Base-by-base conservation (phyloP, 2,888 invertebrate species). In the Eupithecia exiguata region DNA sequence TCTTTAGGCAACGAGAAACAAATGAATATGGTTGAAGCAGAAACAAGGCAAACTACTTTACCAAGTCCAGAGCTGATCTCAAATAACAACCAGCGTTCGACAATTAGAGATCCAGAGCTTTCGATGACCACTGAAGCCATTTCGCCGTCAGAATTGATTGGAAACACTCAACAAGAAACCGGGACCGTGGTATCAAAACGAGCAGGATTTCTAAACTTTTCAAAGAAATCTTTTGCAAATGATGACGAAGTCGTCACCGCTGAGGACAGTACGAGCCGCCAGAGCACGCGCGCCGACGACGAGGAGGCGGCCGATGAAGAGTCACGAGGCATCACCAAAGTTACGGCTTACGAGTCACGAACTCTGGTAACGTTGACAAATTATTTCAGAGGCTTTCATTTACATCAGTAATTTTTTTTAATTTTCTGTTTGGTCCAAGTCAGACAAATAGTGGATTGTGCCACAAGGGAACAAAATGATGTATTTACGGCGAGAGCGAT, bases 131-230 rank as follows among this genome's bases (percentile, higher is more conserved):
- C 61, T 67, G 71, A 76, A 70, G 63, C 61, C 18, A 67, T 71
- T 63, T 43, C 68, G 21, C 69, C 75, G 21, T 61, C 68, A 72
- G 62, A 67, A 38, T 74, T 78, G 36, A 67, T 58, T 70, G 69
- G 69, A 65, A 74, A 58, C 36, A 68, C 65, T 38, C 69, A 68
- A 58, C 16, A 70, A 40, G 79, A 72, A 18, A 82, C 81, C 69
- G 88, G 86, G 25, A 83, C 85, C 16, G 83, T 91, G 21, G 85
- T 87, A 67, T 88, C 92, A 10, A 90, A 85, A 81, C 84, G 92
- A 77, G 93, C 88, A 58, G 93, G 93, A 6, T 92, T 86, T 77
- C 79, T 91, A 78, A 88, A 92, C 78, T 87, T 87, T 68, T 88
- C 89, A 25, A 83, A 82, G 53, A 87, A 82, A 77, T 76, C 79